phyloP scores from a whole-genome alignment of 2,888 invertebrate species.

The Perizoma flavofasciatum region DNA sequence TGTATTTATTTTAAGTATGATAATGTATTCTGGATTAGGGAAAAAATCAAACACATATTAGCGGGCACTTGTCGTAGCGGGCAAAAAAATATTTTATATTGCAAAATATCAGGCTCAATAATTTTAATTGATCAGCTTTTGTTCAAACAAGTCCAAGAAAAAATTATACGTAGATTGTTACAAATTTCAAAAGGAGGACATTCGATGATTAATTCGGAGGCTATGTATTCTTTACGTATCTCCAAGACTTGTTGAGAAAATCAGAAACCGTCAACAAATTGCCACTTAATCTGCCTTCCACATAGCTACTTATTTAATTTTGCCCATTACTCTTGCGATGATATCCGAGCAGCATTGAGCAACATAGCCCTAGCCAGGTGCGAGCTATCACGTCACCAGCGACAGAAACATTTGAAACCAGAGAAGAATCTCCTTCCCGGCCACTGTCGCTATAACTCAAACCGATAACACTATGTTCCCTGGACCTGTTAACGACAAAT shows the following conservation, averaged over 20 bases:
- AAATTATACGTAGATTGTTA: too few species aligned
- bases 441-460: slow-evolving; percentile 70
- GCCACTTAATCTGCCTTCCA: slow-evolving; percentile 4
- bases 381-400: slow-evolving; percentile 56
- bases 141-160: too few species aligned
- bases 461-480: slow-evolving; percentile 70
- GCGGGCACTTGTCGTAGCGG: too few species aligned
- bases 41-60: too few species aligned
- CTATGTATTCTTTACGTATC: too few species aligned
- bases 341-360: slow-evolving; percentile 43
- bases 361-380: slow-evolving; percentile 45
- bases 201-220: too few species aligned
- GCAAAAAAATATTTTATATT: too few species aligned
- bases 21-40: too few species aligned
- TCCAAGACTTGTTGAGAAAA: not conserved
- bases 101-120: too few species aligned
- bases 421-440: slow-evolving; percentile 57
- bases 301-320: slow-evolving; percentile 22
- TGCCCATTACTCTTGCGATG: slow-evolving; percentile 23
- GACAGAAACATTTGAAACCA: slow-evolving; percentile 63
- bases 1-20: too few species aligned
- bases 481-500: slow-evolving; percentile 80
- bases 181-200: too few species aligned
- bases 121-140: too few species aligned
- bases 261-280: slow-evolving; percentile 6